phyloP scores from a whole-genome alignment of 1,140 invertebrate genomes.

The Drosophila virilis region DNA sequence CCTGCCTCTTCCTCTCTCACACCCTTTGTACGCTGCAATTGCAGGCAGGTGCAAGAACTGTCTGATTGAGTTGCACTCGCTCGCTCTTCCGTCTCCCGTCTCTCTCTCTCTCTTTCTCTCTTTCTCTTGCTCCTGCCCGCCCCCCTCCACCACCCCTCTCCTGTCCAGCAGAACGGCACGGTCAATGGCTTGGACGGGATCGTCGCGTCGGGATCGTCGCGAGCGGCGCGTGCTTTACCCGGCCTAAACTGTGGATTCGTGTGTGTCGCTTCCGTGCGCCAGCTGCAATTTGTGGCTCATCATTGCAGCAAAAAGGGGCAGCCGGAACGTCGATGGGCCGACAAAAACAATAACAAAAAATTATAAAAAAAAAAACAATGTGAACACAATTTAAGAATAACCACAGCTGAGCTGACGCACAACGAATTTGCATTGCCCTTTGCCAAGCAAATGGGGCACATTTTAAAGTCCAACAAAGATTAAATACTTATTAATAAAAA shows the following conservation, averaged over 20 bases:
- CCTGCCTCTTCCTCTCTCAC: neutral
- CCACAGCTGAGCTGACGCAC: neutral
- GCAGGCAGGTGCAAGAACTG: slow-evolving; percentile 63
- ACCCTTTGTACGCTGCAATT: slow-evolving; percentile 39
- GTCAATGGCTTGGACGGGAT: slow-evolving; percentile 47
- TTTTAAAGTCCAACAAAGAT: neutral
- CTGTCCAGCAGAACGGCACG: slow-evolving; percentile 64
- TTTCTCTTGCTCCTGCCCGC: neutral
- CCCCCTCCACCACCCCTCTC: slow-evolving; percentile 11
- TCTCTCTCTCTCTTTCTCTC: neutral
- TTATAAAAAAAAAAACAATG: slow-evolving; percentile 21
- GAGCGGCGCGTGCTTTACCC: slow-evolving; percentile 76
- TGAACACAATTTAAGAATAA: slow-evolving; percentile 41
- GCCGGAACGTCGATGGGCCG: slow-evolving; percentile 60
- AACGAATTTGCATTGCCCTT: slow-evolving; percentile 17
- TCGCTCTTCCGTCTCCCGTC: slow-evolving; percentile 1
- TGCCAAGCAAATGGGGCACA: neutral
- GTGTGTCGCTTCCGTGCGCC: slow-evolving; percentile 69
- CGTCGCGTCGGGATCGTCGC: slow-evolving; percentile 34
- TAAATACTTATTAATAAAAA: neutral
- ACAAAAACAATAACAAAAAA: neutral
- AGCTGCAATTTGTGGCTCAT: slow-evolving; percentile 79
- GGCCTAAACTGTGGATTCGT: slow-evolving; percentile 57
- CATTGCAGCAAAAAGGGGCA: slow-evolving; percentile 63
- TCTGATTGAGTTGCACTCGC: slow-evolving; percentile 62